phyloP scores from a whole-genome alignment of 2,888 invertebrate species.

The Tubulanus polymorphus region DNA sequence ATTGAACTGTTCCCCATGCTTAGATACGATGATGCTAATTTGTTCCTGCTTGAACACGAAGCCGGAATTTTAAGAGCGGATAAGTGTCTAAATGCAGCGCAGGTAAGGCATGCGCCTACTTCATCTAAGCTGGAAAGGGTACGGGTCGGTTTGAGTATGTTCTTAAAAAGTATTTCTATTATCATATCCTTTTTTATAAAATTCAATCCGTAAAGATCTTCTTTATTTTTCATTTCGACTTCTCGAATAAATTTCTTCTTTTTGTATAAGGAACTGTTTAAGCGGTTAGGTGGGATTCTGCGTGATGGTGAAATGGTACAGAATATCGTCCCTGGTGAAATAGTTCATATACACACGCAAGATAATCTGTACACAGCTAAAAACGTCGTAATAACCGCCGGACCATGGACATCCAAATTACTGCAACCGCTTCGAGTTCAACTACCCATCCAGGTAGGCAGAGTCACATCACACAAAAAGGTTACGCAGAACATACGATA shows the following conservation, averaged over 20 bases:
- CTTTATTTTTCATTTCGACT: too few species aligned
- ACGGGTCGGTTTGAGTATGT: too few species aligned
- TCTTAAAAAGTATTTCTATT: too few species aligned
- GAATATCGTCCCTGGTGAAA: slow-evolving; percentile 28
- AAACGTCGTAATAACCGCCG: slow-evolving; percentile 41
- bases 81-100: slow-evolving; percentile 34
- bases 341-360: slow-evolving; percentile 27
- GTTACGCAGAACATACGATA: too few species aligned
- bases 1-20: slow-evolving; percentile 28
- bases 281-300: slow-evolving; percentile 30
- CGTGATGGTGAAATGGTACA: slow-evolving; percentile 30
- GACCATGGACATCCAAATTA: slow-evolving; percentile 43
- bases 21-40: slow-evolving; percentile 21
- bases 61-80: slow-evolving; percentile 43
- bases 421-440: slow-evolving; percentile 31
- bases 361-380: slow-evolving; percentile 25
- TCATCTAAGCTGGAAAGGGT: too few species aligned
- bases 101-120: too few species aligned
- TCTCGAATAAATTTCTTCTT: too few species aligned
- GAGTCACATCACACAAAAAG: too few species aligned
- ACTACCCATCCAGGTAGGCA: slow-evolving; percentile 41
- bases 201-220: too few species aligned
- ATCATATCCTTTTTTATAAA: too few species aligned
- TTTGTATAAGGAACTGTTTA: slow-evolving; percentile 32
- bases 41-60: slow-evolving; percentile 29